Conservation (phyloP, 2,797 vertebrate species). For the Phrynocephalus forsythii region DNA sequence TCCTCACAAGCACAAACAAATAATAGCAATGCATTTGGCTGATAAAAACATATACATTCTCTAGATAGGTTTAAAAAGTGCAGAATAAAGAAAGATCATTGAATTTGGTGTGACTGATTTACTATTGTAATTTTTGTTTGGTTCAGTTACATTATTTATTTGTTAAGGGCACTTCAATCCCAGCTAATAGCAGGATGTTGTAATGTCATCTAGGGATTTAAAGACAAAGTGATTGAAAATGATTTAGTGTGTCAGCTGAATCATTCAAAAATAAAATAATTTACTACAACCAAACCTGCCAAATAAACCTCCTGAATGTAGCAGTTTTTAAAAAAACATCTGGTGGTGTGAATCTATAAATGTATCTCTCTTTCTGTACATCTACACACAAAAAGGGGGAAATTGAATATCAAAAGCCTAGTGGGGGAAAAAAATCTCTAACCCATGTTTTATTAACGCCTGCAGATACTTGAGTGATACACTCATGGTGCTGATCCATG, state of each 20-base stretch:
- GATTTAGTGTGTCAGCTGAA: constrained; percentile 31
- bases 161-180: constrained; percentile 35
- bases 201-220: constrained; percentile 19
- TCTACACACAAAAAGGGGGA: constrained; percentile 25
- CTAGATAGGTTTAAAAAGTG: constrained; percentile 3
- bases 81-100: background rate
- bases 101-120: constrained; percentile 22
- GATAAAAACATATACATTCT: constrained; percentile 34
- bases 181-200: constrained; percentile 5
- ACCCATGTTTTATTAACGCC: constrained; percentile 3
- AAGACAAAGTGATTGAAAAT: constrained; percentile 43
- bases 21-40: constrained; percentile 19
- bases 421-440: constrained; percentile 22
- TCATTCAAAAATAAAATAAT: constrained; percentile 28
- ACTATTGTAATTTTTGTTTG: constrained; percentile 8
- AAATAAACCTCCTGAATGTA: constrained; percentile 29
- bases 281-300: constrained; percentile 28
- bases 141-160: background rate
- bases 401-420: background rate
- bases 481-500: background rate
- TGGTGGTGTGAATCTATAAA: constrained; percentile 12
- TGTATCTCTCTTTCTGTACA: background rate
- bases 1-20: background rate
- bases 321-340: constrained; percentile 24
- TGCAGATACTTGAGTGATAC: background rate